Conservation (phyloP, 2,888 invertebrate species). For the Clivina fossor region DNA sequence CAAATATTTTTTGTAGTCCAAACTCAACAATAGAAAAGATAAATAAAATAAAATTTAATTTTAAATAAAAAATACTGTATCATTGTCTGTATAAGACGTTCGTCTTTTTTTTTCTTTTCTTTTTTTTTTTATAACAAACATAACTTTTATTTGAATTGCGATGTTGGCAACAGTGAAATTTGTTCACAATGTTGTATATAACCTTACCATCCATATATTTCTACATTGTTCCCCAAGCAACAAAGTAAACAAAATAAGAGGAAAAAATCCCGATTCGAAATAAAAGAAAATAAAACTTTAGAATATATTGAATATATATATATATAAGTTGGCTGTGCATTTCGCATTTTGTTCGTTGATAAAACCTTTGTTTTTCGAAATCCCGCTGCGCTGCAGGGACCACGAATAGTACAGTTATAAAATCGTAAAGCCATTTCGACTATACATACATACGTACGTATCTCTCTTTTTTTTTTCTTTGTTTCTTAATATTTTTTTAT, state of each 20-base stretch:
- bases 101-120: too few species aligned
- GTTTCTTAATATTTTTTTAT: slow-evolving; percentile 12
- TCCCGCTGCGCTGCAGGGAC: slow-evolving; percentile 29
- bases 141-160: too few species aligned
- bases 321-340: slow-evolving; percentile 10
- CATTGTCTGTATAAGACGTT: too few species aligned
- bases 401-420: slow-evolving; percentile 32
- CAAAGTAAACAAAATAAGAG: too few species aligned
- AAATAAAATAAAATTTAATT: too few species aligned
- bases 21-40: too few species aligned
- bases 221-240: slow-evolving; percentile 16
- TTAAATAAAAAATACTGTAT: too few species aligned
- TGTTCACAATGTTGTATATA: slow-evolving; percentile 18
- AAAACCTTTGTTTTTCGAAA: slow-evolving; percentile 27
- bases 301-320: slow-evolving; percentile 18
- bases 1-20: too few species aligned
- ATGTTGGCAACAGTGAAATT: slow-evolving; percentile 5
- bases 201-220: slow-evolving; percentile 10
- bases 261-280: too few species aligned
- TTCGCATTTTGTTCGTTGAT: slow-evolving; percentile 15
- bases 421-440: slow-evolving; percentile 25
- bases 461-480: slow-evolving; percentile 18
- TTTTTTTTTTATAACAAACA: too few species aligned
- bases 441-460: slow-evolving; percentile 17
- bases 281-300: slow-evolving; percentile 18